Conservation (phyloP, 1,140 invertebrate species). For the Protaetia brevitarsis region DNA sequence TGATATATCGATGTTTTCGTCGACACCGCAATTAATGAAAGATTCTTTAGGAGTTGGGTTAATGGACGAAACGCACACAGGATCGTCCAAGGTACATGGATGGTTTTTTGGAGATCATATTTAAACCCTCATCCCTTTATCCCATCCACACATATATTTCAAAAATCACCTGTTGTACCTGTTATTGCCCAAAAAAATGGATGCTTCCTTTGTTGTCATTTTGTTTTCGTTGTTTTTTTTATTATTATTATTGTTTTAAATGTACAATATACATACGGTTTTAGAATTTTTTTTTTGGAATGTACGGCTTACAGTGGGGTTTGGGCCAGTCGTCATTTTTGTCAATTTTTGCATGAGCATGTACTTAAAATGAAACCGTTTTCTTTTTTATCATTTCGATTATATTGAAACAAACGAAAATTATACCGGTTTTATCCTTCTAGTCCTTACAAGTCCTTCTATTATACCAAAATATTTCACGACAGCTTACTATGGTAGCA, state of each 20-base stretch:
- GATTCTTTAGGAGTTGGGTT: conserved; percentile 55
- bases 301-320: not conserved
- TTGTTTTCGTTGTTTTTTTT: conserved; percentile 4
- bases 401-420: not conserved
- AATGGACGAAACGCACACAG: conserved; percentile 40
- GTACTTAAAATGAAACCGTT: conserved; percentile 1
- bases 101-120: conserved; percentile 38
- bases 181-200: conserved; percentile 13
- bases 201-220: not conserved
- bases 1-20: conserved; percentile 78
- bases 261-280: not conserved
- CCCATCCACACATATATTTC: not conserved
- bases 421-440: conserved; percentile 11
- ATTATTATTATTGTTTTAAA: not conserved
- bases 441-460: conserved; percentile 11
- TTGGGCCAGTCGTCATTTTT: not conserved
- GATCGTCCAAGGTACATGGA: conserved; percentile 47
- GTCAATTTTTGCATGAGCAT: conserved; percentile 4
- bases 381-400: not conserved
- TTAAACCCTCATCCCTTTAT: not conserved
- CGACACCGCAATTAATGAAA: conserved; percentile 78
- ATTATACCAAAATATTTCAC: conserved; percentile 1
- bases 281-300: not conserved
- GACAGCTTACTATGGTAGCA: not conserved
- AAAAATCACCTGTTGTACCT: not conserved